A percentile compares a stretch with the other conserved stretches of the same genome.
Evolutionary conservation across 2,888 invertebrate genomes (phyloP).

Genomic region (Mellilla xanthometata): DNA sequence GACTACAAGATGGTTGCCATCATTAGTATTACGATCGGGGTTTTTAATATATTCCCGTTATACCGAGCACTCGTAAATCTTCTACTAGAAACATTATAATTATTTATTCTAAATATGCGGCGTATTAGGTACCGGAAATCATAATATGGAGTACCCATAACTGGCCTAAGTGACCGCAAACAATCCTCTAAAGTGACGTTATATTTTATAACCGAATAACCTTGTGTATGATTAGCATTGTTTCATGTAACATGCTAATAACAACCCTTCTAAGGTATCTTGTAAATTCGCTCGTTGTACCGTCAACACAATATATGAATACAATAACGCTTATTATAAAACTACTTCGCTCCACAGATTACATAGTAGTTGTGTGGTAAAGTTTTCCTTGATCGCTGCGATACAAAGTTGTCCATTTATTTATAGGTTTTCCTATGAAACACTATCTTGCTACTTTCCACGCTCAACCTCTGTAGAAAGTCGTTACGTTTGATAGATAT

Average conservation of each 20-base stretch:
- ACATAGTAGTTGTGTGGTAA: neutral
- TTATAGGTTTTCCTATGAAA: conserved; percentile 42
- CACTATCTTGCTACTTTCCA: conserved; percentile 42
- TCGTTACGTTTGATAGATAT: conserved; percentile 9
- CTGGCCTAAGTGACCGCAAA: too few species aligned
- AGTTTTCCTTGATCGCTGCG: conserved; percentile 23
- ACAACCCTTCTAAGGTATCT: conserved; percentile 33
- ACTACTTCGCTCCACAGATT: neutral
- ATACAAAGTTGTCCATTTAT: conserved; percentile 31
- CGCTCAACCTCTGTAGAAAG: conserved; percentile 36
- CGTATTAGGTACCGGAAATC: conserved; percentile 8
- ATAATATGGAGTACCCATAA: neutral
- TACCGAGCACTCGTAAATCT: too few species aligned
- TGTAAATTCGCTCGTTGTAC: conserved; percentile 30
- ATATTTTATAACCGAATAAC: conserved; percentile 21
- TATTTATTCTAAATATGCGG: neutral
- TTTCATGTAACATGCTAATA: conserved; percentile 45
- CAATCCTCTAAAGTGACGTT: neutral
- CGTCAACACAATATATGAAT: conserved; percentile 29
- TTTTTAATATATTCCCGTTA: too few species aligned
- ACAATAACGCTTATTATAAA: conserved; percentile 22
- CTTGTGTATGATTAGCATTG: conserved; percentile 50
- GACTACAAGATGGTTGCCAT: too few species aligned
- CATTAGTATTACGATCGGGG: too few species aligned
- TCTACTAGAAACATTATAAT: too few species aligned